Conservation (phyloP, 1,140 invertebrate genomes). For the Drosophila kohkoa region DNA sequence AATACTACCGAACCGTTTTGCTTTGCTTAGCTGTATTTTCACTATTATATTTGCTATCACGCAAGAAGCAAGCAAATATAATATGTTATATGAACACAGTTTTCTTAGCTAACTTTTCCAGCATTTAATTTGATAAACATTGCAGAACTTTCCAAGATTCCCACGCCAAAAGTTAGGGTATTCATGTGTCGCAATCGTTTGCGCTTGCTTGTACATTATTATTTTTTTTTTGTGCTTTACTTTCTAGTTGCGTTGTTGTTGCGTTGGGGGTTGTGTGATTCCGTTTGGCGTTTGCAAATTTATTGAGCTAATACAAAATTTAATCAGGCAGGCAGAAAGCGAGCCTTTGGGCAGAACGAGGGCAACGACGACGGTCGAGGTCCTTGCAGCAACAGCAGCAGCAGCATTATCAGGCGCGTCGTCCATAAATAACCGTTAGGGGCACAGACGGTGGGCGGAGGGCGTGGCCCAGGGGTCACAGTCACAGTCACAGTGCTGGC, state of each 20-base stretch:
- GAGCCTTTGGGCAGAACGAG: conserved; percentile 38
- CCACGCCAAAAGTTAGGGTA: not conserved
- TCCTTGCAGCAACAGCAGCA: conserved; percentile 20
- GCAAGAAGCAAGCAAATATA: too few species aligned
- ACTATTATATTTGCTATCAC: too few species aligned
- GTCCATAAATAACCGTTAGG: conserved; percentile 69
- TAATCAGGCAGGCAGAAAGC: conserved; percentile 64
- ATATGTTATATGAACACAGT: too few species aligned
- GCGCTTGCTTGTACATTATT: not conserved
- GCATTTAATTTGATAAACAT: too few species aligned
- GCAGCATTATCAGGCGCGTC: conserved; percentile 68
- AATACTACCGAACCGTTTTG: too few species aligned
- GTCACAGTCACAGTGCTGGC: not conserved
- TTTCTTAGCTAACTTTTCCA: too few species aligned
- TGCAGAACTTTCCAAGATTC: not conserved
- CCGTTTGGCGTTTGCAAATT: conserved; percentile 59
- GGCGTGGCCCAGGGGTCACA: conserved; percentile 5
- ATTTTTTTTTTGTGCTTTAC: not conserved
- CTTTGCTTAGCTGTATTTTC: too few species aligned
- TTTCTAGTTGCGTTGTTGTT: conserved; percentile 1
- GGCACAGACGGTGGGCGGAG: not conserved
- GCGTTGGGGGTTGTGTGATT: conserved; percentile 13
- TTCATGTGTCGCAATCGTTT: not conserved
- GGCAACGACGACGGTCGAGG: not conserved
- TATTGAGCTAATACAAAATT: conserved; percentile 82